Percentiles rank a stretch among this genome's conserved stretches.
phyloP scores from a whole-genome alignment of 2,797 vertebrate genomes.

The Pachyuromys duprasi region DNA sequence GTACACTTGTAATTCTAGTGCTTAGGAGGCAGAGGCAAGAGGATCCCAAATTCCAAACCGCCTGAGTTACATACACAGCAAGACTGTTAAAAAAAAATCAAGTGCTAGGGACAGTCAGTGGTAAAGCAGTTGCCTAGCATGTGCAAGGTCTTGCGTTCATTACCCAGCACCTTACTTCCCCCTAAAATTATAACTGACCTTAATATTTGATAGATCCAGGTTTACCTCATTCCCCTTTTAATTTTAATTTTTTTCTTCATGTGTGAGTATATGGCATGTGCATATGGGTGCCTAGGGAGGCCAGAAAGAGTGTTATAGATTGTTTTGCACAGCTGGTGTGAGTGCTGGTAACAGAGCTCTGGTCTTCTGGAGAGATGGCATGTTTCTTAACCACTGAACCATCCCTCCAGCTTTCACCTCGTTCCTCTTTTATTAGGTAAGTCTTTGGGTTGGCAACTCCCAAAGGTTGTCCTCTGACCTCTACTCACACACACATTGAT shows the following conservation, averaged over 20 bases:
- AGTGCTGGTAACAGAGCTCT: background rate
- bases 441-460: background rate
- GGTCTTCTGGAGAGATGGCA: no score
- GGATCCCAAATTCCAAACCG: background rate
- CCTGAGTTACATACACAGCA: background rate
- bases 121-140: background rate
- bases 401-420: background rate
- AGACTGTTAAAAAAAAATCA: background rate
- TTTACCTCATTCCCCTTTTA: background rate
- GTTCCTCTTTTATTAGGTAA: background rate
- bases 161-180: background rate
- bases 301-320: background rate
- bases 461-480: background rate
- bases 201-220: background rate
- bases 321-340: background rate
- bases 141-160: background rate
- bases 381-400: background rate
- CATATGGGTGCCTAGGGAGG: background rate
- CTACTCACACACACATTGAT: background rate
- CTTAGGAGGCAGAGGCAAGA: background rate
- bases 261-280: background rate
- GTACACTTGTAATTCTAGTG: background rate
- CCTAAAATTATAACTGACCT: background rate
- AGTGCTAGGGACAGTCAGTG: background rate
- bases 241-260: background rate